Evolutionary conservation across 2,888 invertebrate species (phyloP), one percentile per base, ranked within the genome.

Genomic region (Neoascia interrupta): DNA sequence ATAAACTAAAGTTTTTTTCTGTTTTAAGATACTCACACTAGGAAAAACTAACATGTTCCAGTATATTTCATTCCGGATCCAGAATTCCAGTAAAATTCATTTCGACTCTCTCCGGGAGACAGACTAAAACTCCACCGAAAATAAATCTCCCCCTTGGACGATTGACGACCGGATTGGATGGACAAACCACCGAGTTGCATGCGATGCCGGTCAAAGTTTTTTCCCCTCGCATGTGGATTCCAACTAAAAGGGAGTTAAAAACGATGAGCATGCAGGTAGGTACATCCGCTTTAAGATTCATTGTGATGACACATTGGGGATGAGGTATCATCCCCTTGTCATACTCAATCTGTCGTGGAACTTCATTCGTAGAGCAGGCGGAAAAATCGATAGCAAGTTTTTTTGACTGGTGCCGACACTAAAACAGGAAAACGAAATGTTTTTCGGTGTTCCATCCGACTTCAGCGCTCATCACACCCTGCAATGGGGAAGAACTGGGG

Each of bases 51-150:
- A 28, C 19, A 28, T 8, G 13, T 68, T 68, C 61, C 74, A 74
- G 19, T 4, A 6, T 31, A 31, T 31, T 6, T n/a, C 26, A 26
- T 26, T 26, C 8, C n/a, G n/a, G n/a, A n/a, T n/a, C n/a, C n/a
- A 23, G 49, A 31, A 41, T 76, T 76, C 72, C 76, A 76, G 47
- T 47, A n/a, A 36, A 61, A 36, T 76, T 76, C 76, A 76, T 76
- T 76, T 49, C 6, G 11, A 43, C 15, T 56, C 26, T 18, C 56
- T 53, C 34, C 47, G n/a, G n/a, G n/a, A n/a, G n/a, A n/a, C n/a
- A 39, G 31, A 49, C 11, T 5, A 21, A 56, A 37, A 72, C 60
- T 53, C n/a, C 53, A 15, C 66, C 34, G 2, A 45, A 75, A 60
- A 54, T 39, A 5, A 18, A 28, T 13, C 45, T 19, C 28, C 16